Evolutionary conservation across 2,113 vertebrate species (phyloP), one percentile per base, ranked within the genome.

Genomic region (Hippocampus zosterae): DNA sequence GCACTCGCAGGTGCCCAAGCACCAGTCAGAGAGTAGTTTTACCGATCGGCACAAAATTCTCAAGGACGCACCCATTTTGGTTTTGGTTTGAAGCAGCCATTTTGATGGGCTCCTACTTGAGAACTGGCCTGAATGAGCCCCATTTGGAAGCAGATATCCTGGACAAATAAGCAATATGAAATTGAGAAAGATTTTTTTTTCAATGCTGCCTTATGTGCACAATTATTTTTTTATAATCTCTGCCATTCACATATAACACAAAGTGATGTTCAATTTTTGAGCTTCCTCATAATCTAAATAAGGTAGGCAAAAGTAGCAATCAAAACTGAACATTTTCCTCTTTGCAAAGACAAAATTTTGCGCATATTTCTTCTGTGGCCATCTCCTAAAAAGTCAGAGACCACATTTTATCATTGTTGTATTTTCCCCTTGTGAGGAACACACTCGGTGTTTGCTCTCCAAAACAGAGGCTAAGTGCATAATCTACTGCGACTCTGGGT

Each of bases 321-420:
- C 48, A 5, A 52, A 52, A 52, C 48, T 52, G 48, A 19, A 18
- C 7, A 21, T 2, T 52, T 52, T 21, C 19, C 48, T 8, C 48
- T 52, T 21, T 52, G 18, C 7, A 19, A 2, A 19, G 48, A 52
- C 48, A 5, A 10, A 9, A 55, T 23, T n/a, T 7, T 23, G 8
- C 3, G 10, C 52, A 23, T 23, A n/a, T n/a, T 55, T 10, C 52
- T n/a, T 55, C 23, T 55, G 8, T 11, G 7, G 62, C 56, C 46
- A 29, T 1, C 33, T 12, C 6, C 11, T 25, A 15, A 25, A 12
- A 5, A 50, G 21, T 50, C 15, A 40, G 7, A 50, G 57, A 29
- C 55, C 19, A 66, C 27, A 21, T 61, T 48, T 55, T 15, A 60
- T 73, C 52, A n/a, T 15, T 52, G 64, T 55, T 64, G 21, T 52